These are phyloP conservation scores for Entomyzon cyanotis DNA, from an alignment of 2,113 vertebrate species.

Conservation along the genomic window DNA sequence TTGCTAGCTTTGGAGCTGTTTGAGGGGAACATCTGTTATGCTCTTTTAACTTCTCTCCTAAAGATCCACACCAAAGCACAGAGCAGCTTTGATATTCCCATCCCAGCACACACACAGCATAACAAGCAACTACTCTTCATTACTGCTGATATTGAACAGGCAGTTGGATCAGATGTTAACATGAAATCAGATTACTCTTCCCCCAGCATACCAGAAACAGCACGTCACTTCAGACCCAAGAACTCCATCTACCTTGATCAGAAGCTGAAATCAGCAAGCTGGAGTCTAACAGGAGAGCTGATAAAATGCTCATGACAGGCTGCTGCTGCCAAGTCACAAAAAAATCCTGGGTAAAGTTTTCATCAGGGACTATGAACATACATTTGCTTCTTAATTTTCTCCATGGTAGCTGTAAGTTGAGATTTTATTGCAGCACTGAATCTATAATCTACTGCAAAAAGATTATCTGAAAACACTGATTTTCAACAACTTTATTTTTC, in stretches of 20 bases:
- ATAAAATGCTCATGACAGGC: neutral
- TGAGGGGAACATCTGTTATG: neutral
- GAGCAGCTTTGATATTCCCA: neutral
- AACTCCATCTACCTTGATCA: neutral
- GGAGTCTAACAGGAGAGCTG: neutral
- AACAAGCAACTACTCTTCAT: neutral
- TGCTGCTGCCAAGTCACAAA: neutral
- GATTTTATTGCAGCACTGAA: neutral
- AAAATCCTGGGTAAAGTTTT: neutral
- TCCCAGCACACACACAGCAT: fast-evolving
- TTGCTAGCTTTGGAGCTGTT: neutral
- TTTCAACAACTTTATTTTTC: neutral
- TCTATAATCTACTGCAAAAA: neutral
- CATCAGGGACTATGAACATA: too few relatives aligned
- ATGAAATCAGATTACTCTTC: neutral
- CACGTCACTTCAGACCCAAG: fast-evolving
- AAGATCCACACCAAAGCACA: neutral
- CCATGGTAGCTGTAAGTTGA: neutral
- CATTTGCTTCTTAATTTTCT: neutral
- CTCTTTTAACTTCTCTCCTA: neutral
- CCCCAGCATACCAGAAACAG: neutral
- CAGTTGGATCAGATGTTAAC: neutral
- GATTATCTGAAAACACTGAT: neutral
- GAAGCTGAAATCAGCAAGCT: neutral
- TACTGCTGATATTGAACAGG: neutral